Conservation (phyloP, 2,797 vertebrate species). For the Brotula barbata region DNA sequence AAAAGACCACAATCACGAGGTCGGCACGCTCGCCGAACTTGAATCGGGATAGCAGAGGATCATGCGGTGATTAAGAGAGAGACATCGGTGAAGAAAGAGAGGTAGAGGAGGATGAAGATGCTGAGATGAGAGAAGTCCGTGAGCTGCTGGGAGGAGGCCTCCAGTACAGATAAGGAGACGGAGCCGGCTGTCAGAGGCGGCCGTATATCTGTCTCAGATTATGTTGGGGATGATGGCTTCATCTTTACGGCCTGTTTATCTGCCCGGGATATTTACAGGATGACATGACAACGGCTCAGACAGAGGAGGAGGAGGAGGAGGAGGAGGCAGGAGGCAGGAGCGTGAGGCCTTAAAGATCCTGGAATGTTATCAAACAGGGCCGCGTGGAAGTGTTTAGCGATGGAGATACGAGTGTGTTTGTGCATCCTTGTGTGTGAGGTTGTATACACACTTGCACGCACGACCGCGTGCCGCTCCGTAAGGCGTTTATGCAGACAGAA, state of each 20-base stretch:
- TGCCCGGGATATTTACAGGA: conserved; percentile 72
- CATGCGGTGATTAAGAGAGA: background rate
- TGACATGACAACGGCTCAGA: conserved; percentile 45
- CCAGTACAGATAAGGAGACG: conserved; percentile 45
- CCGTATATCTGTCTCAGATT: conserved; percentile 73
- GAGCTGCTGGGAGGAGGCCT: conserved; percentile 29
- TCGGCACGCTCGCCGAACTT: background rate
- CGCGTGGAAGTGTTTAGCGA: no score
- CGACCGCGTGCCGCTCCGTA: background rate
- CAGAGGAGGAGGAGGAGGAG: conserved; percentile 3
- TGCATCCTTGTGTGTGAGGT: background rate
- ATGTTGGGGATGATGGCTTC: conserved; percentile 74
- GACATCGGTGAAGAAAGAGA: background rate
- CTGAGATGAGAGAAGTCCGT: conserved; percentile 40
- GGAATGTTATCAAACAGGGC: conserved; percentile 1
- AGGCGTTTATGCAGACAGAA: conserved; percentile 39
- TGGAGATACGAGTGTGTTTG: background rate
- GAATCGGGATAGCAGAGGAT: background rate
- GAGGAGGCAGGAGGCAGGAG: conserved; percentile 9
- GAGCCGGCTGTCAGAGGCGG: conserved; percentile 45
- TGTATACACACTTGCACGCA: background rate
- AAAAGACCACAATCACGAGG: background rate
- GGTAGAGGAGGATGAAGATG: conserved; percentile 30
- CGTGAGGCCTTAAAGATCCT: background rate
- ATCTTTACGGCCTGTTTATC: conserved; percentile 77